Evolutionary conservation across 2,888 invertebrate species (phyloP).

Genomic region (Watsonalla binaria): DNA sequence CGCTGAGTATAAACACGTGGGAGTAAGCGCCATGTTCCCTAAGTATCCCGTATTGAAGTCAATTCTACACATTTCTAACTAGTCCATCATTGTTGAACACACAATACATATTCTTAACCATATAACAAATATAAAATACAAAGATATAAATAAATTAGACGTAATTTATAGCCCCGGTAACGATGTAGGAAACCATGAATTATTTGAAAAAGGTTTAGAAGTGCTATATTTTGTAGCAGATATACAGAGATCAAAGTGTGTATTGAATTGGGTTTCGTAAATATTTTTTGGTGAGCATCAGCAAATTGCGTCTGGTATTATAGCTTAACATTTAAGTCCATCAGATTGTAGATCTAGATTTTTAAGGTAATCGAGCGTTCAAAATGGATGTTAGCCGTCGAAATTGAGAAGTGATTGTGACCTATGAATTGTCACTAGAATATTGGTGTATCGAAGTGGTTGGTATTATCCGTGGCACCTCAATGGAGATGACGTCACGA

Average conservation of each 20-base stretch:
- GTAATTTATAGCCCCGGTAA: neutral
- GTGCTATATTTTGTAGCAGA: neutral
- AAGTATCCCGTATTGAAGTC: slow-evolving; percentile 17
- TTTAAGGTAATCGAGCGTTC: neutral
- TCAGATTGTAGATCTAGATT: neutral
- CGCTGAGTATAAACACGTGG: slow-evolving; percentile 44
- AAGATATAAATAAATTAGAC: neutral
- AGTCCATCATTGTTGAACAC: neutral
- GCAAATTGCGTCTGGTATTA: no score
- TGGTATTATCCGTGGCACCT: slow-evolving; percentile 21
- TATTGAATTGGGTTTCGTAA: neutral
- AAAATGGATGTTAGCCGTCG: neutral
- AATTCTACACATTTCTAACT: slow-evolving; percentile 19
- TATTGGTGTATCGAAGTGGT: neutral
- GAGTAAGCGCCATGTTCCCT: slow-evolving; percentile 37
- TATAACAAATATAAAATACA: neutral
- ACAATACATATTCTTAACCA: neutral
- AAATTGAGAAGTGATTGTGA: neutral
- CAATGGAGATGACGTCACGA: slow-evolving; percentile 55
- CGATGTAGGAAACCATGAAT: neutral
- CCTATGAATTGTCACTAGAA: neutral
- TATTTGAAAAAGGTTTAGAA: neutral
- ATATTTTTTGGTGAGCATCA: no score
- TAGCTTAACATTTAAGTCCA: neutral
- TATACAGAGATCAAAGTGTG: neutral